Base-by-base conservation (phyloP, 2,888 invertebrate genomes). In the Tenthredo notha region DNA sequence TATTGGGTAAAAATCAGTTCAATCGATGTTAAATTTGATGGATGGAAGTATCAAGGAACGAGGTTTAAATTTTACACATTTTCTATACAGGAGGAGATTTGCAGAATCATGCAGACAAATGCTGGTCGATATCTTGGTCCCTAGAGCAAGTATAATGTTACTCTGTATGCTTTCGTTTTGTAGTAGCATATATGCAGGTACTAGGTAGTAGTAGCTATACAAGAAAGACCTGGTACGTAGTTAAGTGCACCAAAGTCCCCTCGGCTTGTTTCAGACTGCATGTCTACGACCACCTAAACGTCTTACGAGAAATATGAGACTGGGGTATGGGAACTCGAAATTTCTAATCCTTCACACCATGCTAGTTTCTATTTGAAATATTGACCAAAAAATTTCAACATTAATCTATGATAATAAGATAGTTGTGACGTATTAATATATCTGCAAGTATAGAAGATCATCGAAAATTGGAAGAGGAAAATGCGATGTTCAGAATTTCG, bases 271-370 rank as follows among this genome's bases (percentile, higher is more conserved):
- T 67, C 67, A 33, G 67, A 67, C 67, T 25, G 67, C 33, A 33
- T 67, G 33, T 67, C 67, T 67, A 67, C 67, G 6, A 33, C 25
- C 18, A 67, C 67, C 6, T 67, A 33, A 33, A 67, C 67, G 67
- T 67, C 18, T 67, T 67, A 67, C 29, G 29, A 67, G 67, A 67
- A 67, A 67, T 67, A 67, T 25, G 67, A 67, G 18, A 67, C 67
- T 33, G 33, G 18, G 7, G 5, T 67, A 67, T 33, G 67, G 33
- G 33, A 33, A 18, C 15, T 6, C 15, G 15, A 7, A 67, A 25
- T 33, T 0, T 67, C 29, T 15, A 5, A 18, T 67, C 67, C 33
- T 67, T 25, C 18, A 33, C 33, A 25, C 33, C 33, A 18, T 33
- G 15, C 15, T 29, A 18, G 5, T 33, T 67, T 18, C 29, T 7